Conservation (phyloP, 2,113 vertebrate genomes). For the Carassius gibelio region DNA sequence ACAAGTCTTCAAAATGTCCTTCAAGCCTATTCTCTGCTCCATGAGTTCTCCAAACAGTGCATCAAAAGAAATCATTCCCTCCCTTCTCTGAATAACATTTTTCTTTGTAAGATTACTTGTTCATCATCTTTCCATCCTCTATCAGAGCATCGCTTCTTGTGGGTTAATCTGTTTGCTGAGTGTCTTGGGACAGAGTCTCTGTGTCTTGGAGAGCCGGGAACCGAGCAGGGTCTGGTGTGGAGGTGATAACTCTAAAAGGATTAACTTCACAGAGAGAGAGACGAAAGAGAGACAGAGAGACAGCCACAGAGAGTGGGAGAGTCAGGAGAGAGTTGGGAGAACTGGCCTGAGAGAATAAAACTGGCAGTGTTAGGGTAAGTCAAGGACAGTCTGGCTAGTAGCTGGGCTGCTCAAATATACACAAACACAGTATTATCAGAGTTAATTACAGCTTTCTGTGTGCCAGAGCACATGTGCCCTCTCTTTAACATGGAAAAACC, state of each 20-base stretch:
- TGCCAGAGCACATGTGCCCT: background rate
- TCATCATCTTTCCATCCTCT: background rate
- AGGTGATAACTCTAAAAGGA: slow-evolving; percentile 50
- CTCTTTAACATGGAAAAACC: slow-evolving; percentile 8
- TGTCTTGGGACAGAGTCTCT: slow-evolving; percentile 28
- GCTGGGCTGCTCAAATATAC: slow-evolving; percentile 1
- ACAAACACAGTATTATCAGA: background rate
- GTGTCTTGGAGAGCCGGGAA: slow-evolving; percentile 19
- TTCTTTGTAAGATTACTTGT: slow-evolving; percentile 1
- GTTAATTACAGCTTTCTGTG: slow-evolving; percentile 17
- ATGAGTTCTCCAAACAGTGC: background rate
- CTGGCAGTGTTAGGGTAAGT: slow-evolving; percentile 2
- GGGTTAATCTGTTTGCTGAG: slow-evolving; percentile 35
- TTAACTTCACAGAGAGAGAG: slow-evolving; percentile 41
- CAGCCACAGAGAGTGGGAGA: slow-evolving; percentile 15
- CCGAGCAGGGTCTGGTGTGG: slow-evolving; percentile 22
- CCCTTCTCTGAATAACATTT: background rate
- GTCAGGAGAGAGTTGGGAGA: background rate
- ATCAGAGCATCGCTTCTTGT: background rate
- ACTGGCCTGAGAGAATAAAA: slow-evolving; percentile 4
- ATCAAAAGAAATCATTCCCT: background rate
- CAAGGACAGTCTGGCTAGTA: slow-evolving; percentile 28
- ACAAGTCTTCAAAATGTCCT: slow-evolving; percentile 19
- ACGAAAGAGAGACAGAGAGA: slow-evolving; percentile 7
- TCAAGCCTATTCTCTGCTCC: background rate